A percentile compares a stretch with the other conserved stretches of the same genome.
These are phyloP conservation scores for Solenodon paradoxus DNA, from an alignment of 2,113 vertebrate species.

Conservation along the genomic window DNA sequence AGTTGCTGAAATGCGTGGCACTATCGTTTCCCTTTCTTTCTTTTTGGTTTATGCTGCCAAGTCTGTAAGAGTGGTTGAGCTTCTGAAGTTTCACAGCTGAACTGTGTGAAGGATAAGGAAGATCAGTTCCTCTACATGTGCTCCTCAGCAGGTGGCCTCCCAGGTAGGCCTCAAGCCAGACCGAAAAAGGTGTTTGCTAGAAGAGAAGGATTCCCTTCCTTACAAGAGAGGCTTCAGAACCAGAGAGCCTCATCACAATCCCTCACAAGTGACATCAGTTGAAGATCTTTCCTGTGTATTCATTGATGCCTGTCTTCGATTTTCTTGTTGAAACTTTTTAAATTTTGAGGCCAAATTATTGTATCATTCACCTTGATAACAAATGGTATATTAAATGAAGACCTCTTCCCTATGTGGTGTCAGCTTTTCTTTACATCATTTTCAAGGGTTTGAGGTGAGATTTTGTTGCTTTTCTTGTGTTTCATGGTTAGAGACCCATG, in stretches of 20 bases:
- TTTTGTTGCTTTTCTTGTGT: not conserved
- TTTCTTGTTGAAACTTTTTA: not conserved
- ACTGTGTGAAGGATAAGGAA: not conserved
- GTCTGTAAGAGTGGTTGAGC: not conserved
- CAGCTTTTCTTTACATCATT: not conserved
- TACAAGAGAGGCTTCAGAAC: not conserved
- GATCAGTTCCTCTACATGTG: not conserved
- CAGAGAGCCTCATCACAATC: not conserved
- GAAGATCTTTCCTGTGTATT: not conserved
- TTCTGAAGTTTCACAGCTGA: not conserved
- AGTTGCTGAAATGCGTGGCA: not conserved
- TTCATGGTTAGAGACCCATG: not conserved
- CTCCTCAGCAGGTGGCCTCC: not conserved
- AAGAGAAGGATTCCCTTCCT: not conserved
- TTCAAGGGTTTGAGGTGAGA: not conserved
- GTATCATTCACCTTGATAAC: not conserved
- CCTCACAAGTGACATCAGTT: not conserved
- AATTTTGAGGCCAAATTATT: not conserved
- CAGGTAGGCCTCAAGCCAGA: not conserved
- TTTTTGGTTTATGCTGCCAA: not conserved
- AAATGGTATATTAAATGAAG: not conserved
- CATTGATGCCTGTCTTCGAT: not conserved
- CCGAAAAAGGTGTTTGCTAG: not conserved
- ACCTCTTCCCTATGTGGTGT: not conserved
- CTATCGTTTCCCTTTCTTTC: not conserved